Conservation (phyloP, 2,888 invertebrate genomes). For the Magallana nippona region DNA sequence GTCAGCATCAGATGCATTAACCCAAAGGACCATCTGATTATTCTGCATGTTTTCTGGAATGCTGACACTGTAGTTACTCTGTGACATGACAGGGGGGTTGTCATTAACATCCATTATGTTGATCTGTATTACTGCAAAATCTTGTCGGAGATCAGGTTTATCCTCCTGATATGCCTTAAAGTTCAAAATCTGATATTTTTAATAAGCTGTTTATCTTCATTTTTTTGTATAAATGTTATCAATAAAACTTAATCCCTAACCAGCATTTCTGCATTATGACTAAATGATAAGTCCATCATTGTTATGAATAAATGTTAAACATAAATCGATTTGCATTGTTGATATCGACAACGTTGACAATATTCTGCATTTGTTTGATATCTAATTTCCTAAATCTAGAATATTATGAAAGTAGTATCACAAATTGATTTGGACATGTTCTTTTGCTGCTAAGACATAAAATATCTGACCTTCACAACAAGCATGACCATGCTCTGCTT, state of each 20-base stretch:
- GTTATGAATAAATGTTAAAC: too few relatives aligned
- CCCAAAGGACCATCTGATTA: slow-evolving; percentile 2
- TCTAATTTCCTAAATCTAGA: too few relatives aligned
- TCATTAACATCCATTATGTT: slow-evolving; percentile 49
- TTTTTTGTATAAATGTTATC: neutral
- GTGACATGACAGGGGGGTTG: slow-evolving; percentile 46
- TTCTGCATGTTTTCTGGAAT: slow-evolving; percentile 48
- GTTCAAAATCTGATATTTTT: neutral
- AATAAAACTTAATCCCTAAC: too few relatives aligned
- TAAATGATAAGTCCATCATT: too few relatives aligned
- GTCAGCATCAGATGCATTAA: slow-evolving; percentile 47
- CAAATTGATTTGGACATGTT: too few relatives aligned
- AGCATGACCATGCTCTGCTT: neutral
- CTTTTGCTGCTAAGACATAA: too few relatives aligned
- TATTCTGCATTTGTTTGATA: too few relatives aligned
- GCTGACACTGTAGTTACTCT: neutral
- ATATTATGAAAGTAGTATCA: too few relatives aligned
- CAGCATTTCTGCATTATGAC: too few relatives aligned
- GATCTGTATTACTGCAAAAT: slow-evolving; percentile 39
- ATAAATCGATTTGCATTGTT: too few relatives aligned
- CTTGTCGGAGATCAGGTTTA: slow-evolving; percentile 37
- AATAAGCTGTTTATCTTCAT: neutral
- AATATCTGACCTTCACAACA: neutral
- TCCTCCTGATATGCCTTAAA: slow-evolving; percentile 48
- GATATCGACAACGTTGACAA: too few relatives aligned